Evolutionary conservation across 1,140 invertebrate species (phyloP).

Genomic region (Fopius arisanus): DNA sequence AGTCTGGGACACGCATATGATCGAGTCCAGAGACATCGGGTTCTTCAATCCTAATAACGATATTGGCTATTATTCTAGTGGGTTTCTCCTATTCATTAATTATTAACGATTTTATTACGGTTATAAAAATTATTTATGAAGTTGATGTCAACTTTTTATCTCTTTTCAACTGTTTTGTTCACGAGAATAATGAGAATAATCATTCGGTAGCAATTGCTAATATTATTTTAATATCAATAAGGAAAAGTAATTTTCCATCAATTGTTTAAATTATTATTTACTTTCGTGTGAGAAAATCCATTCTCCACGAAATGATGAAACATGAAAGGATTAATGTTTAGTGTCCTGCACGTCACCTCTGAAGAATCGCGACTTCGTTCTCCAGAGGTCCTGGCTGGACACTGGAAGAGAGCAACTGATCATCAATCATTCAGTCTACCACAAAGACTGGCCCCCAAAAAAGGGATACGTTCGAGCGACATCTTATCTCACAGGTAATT

Average conservation of each 20-base stretch:
- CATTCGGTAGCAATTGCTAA: no score
- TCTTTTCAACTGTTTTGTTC: no score
- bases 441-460: constrained; percentile 81
- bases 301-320: not conserved
- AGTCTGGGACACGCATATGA: constrained; percentile 89
- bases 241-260: no score
- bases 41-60: constrained; percentile 93
- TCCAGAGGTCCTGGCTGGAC: constrained; percentile 90
- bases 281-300: no score
- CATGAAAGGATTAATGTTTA: constrained; percentile 54
- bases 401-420: constrained; percentile 85
- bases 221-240: no score
- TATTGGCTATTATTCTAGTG: constrained; percentile 91
- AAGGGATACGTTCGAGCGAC: constrained; percentile 81
- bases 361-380: constrained; percentile 89
- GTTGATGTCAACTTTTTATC: no score
- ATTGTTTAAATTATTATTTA: no score
- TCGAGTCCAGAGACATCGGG: constrained; percentile 85
- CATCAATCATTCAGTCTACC: constrained; percentile 89
- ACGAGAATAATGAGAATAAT: no score
- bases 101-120: no score
- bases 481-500: constrained; percentile 66
- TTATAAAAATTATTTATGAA: no score
- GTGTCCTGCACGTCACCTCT: constrained; percentile 87
- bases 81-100: constrained; percentile 63